Evolutionary conservation across 1,140 invertebrate species (phyloP).

Genomic region (Probaryconus sp.): DNA sequence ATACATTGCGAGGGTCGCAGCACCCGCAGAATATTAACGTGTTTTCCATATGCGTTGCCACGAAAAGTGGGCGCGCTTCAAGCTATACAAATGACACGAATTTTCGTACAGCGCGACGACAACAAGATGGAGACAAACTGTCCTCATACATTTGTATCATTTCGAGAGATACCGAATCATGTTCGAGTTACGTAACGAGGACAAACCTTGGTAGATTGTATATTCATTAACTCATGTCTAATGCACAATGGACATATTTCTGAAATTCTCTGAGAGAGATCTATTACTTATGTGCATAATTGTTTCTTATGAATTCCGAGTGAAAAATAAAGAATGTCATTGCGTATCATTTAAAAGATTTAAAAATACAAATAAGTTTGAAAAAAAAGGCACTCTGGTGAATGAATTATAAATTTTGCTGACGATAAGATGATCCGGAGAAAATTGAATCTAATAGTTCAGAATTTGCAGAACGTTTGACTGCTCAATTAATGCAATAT

Average conservation of each 20-base stretch:
- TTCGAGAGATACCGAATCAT: slow-evolving; percentile 25
- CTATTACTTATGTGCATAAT: slow-evolving; percentile 15
- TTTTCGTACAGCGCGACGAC: slow-evolving; percentile 32
- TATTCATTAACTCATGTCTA: slow-evolving; percentile 42
- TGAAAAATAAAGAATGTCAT: too few species aligned
- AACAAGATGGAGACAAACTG: slow-evolving; percentile 34
- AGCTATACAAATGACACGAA: slow-evolving; percentile 41
- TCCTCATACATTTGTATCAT: slow-evolving; percentile 39
- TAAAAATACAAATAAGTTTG: too few species aligned
- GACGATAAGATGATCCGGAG: too few species aligned
- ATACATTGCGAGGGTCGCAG: slow-evolving; percentile 62
- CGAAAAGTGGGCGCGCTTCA: slow-evolving; percentile 19
- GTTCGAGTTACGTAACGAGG: slow-evolving; percentile 35
- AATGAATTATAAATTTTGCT: too few species aligned
- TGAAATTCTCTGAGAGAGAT: slow-evolving; percentile 29
- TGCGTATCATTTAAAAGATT: too few species aligned
- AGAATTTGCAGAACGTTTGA: too few species aligned
- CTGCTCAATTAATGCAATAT: too few species aligned
- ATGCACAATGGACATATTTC: slow-evolving; percentile 23
- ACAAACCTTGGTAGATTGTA: slow-evolving; percentile 35
- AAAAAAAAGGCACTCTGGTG: too few species aligned
- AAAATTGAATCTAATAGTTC: too few species aligned
- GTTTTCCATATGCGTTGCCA: slow-evolving; percentile 32
- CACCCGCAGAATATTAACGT: slow-evolving; percentile 68
- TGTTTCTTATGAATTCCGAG: too few species aligned